Percentiles rank a stretch among this genome's conserved stretches.
Evolutionary conservation across 2,888 invertebrate genomes (phyloP).

Genomic region (Brachypterus glaber): DNA sequence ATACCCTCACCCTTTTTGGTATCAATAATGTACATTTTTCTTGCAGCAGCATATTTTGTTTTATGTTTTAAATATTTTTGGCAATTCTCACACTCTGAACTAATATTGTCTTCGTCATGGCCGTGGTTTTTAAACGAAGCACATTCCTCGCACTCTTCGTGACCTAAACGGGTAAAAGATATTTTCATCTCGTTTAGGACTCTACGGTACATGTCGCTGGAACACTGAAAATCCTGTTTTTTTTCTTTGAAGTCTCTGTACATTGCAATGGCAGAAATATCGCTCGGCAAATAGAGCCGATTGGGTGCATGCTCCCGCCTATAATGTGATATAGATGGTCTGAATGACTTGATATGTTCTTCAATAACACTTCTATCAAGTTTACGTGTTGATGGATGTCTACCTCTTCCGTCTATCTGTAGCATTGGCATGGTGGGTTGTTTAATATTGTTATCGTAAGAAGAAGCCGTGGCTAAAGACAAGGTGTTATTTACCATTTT

Average conservation of each 20-base stretch:
- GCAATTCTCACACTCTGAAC: constrained; percentile 7
- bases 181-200: constrained; percentile 18
- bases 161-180: constrained; percentile 17
- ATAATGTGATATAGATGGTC: not conserved
- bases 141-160: constrained; percentile 20
- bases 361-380: not conserved
- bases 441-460: no score
- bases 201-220: no score
- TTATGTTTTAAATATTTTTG: constrained; percentile 10
- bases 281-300: not conserved
- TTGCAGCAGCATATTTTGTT: constrained; percentile 2
- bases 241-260: not conserved
- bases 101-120: no score
- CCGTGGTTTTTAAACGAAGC: constrained; percentile 1
- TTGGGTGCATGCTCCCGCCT: not conserved
- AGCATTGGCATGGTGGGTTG: no score
- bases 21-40: constrained; percentile 10
- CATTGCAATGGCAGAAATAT: not conserved
- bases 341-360: not conserved
- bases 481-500: no score
- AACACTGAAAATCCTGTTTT: no score
- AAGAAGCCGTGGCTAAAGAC: no score
- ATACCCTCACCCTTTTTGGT: not conserved
- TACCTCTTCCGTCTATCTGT: no score
- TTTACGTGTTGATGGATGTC: not conserved